Conservation (phyloP, 2,797 vertebrate species). For the Jordanella pulchra region DNA sequence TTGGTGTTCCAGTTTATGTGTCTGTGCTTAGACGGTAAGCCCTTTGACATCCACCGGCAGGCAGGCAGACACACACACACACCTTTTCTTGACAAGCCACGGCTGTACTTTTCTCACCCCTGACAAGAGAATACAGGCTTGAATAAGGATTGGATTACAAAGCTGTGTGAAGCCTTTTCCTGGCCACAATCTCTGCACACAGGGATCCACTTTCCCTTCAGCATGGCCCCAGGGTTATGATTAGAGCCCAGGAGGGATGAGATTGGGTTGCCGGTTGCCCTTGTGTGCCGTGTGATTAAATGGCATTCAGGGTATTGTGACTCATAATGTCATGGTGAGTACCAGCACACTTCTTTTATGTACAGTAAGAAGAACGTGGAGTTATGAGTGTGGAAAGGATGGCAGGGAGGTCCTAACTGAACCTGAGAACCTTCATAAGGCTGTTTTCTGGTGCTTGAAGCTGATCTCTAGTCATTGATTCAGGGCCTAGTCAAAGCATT, state of each 20-base stretch:
- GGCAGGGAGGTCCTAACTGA: constrained; percentile 13
- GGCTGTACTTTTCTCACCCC: constrained; percentile 68
- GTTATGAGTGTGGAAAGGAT: constrained; percentile 33
- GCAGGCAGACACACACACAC: constrained; percentile 40
- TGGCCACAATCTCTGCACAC: constrained; percentile 57
- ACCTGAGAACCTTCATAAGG: not conserved
- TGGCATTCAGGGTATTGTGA: constrained; percentile 63
- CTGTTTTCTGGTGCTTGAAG: not conserved
- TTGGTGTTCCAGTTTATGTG: constrained; percentile 28
- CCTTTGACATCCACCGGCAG: constrained; percentile 48
- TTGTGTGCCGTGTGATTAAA: constrained; percentile 64
- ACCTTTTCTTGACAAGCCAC: constrained; percentile 56
- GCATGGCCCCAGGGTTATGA: constrained; percentile 66
- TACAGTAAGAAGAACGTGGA: constrained; percentile 57
- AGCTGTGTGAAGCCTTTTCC: constrained; percentile 67
- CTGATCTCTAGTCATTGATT: not conserved
- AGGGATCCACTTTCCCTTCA: constrained; percentile 68
- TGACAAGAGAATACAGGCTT: constrained; percentile 59
- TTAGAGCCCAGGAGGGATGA: constrained; percentile 55
- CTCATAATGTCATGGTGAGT: constrained; percentile 52
- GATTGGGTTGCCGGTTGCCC: constrained; percentile 66
- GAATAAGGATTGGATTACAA: constrained; percentile 76
- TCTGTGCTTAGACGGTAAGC: constrained; percentile 22
- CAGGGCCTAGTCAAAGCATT: not conserved
- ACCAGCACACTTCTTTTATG: constrained; percentile 74